Percentiles rank a stretch among this genome's conserved stretches.
Conservation (phyloP, 2,113 vertebrate genomes). For the Oxyruncus cristatus region DNA sequence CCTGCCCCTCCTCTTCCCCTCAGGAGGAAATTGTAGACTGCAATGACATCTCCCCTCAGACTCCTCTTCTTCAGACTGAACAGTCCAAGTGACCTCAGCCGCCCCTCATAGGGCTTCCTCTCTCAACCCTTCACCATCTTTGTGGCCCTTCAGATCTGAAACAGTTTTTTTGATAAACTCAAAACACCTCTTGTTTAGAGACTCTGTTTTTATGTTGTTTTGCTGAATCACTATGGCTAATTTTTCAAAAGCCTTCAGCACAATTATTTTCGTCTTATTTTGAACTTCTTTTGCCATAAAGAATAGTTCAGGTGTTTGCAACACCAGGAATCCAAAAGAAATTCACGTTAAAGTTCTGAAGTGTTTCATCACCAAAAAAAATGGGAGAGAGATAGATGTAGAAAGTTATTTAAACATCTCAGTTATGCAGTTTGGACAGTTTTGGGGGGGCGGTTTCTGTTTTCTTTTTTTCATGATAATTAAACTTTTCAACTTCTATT, state of each 20-base stretch:
- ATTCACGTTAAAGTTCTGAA: neutral
- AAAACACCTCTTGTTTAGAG: neutral
- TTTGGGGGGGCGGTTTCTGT: too few relatives aligned
- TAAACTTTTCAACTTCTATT: neutral
- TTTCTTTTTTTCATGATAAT: neutral
- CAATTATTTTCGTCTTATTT: neutral
- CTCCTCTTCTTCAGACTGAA: neutral
- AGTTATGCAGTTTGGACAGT: neutral
- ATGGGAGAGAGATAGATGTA: neutral
- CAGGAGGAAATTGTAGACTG: accelerated
- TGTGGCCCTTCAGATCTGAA: neutral
- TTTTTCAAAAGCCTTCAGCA: neutral
- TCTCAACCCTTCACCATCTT: neutral
- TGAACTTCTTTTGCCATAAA: neutral
- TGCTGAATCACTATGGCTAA: neutral
- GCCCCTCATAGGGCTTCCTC: accelerated
- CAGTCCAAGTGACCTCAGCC: neutral
- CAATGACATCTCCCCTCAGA: neutral
- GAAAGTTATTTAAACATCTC: neutral
- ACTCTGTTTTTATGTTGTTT: neutral
- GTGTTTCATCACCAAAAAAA: neutral
- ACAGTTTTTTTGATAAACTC: neutral
- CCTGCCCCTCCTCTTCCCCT: neutral
- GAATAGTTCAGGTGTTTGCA: neutral
- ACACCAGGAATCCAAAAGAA: neutral